Conservation (phyloP, 1,140 invertebrate genomes). For the Zaprionus ghesquierei region DNA sequence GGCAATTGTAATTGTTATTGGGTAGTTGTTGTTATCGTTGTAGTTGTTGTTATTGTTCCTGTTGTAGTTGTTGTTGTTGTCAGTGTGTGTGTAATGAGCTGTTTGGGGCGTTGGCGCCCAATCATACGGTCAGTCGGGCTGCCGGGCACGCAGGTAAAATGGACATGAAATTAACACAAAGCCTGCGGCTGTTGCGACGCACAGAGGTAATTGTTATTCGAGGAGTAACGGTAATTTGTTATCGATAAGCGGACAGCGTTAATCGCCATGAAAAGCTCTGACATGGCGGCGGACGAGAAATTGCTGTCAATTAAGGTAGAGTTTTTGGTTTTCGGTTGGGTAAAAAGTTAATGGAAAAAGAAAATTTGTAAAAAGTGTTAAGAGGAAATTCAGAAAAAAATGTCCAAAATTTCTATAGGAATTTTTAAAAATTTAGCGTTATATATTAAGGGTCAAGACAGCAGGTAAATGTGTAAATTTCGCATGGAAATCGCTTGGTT, state of each 20-base stretch:
- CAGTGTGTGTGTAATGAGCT: slow-evolving; percentile 51
- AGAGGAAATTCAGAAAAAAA: too few species aligned
- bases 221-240: slow-evolving; percentile 26
- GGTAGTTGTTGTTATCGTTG: slow-evolving; percentile 11
- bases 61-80: slow-evolving; percentile 14
- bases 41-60: not conserved
- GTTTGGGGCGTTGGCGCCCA: slow-evolving; percentile 34
- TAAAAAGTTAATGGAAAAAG: too few species aligned
- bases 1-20: slow-evolving; percentile 25
- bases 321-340: not conserved
- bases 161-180: slow-evolving; percentile 40
- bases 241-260: slow-evolving; percentile 12
- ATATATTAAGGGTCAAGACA: too few species aligned
- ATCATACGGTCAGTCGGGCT: slow-evolving; percentile 13
- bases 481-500: too few species aligned
- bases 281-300: not conserved
- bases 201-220: slow-evolving; percentile 43
- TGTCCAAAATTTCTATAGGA: too few species aligned
- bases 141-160: slow-evolving; percentile 18
- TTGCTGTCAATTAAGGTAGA: not conserved
- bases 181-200: slow-evolving; percentile 5
- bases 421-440: too few species aligned
- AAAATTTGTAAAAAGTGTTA: too few species aligned
- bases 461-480: too few species aligned
- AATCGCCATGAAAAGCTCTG: slow-evolving; percentile 9